Conservation (phyloP, 92 coral and sea anemone species). For the Parazoanthus darwini region DNA sequence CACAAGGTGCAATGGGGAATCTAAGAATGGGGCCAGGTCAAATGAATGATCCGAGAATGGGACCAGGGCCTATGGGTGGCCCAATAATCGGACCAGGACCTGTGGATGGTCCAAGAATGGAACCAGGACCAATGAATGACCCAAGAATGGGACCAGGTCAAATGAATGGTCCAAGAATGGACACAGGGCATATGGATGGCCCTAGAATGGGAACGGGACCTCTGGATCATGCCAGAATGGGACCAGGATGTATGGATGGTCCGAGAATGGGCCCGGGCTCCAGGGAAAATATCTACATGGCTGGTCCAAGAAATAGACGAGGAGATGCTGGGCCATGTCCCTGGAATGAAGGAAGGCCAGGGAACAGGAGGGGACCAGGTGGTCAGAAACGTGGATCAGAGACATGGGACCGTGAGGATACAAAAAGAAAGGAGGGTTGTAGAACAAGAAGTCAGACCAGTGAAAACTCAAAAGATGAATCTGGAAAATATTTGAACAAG, state of each 20-base stretch:
- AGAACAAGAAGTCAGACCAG: background rate
- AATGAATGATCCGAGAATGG: background rate
- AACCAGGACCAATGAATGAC: background rate
- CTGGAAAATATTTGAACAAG: background rate
- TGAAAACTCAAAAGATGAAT: background rate
- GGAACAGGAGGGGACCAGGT: background rate
- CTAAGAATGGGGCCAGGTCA: background rate
- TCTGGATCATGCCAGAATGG: background rate
- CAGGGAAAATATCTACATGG: background rate
- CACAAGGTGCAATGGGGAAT: background rate
- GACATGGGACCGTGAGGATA: background rate
- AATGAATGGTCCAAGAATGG: background rate
- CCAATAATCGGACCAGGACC: background rate
- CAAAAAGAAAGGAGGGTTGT: background rate
- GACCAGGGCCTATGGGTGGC: background rate
- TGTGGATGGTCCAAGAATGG: slow-evolving; percentile 11
- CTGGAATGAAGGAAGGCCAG: background rate
- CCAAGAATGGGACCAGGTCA: background rate
- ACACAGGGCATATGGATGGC: background rate
- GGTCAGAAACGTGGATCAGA: background rate
- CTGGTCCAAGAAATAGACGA: background rate
- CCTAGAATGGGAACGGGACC: slow-evolving; percentile 8
- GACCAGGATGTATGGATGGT: background rate
- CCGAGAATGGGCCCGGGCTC: background rate
- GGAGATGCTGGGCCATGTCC: background rate